Evolutionary conservation across 2,113 vertebrate species (phyloP), one percentile per base, ranked within the genome.

Genomic region (Centropristis striata): DNA sequence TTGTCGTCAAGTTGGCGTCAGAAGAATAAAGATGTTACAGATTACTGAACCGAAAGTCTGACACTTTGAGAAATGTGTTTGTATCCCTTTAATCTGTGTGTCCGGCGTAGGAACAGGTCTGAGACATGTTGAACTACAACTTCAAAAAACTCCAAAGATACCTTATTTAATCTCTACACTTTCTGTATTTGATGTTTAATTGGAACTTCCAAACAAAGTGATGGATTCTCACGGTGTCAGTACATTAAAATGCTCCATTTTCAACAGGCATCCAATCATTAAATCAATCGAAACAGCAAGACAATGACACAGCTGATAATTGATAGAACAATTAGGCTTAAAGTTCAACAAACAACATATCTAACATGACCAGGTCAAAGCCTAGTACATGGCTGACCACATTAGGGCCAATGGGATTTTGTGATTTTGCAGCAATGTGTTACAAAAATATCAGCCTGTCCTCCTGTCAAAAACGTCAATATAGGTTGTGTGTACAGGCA

Each of bases 1-100:
- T 57, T 51, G 80, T 41, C 60, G 44, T 77, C 46, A 39, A 21
- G 53, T 53, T 61, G 61, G 49, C 23, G 12, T 67, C 61, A 72
- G 53, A 47, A 49, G 60, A 67, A 49, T 67, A 60, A 53, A 68
- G 68, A 78, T 49, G 37, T 54, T 23, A 36, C 32, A 67, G 68
- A 83, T 66, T 8, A 41, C 15, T 5, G 42, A 15, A 27, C 36
- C 1, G 20, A 13, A 71, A 20, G 8, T 39, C 21, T 12, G 67
- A 44, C 49, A n/a, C 25, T 42, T 8, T 44, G 57, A 49, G 57
- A 42, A 42, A 54, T 39, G 46, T 61, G 55, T 53, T 18, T n/a
- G n/a, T n/a, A n/a, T n/a, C n/a, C 13, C 13, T 42, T 28, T 59
- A 1, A 41, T 58, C 2, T 21, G 28, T 39, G 16, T 28, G 16